Percentiles rank a stretch among this genome's conserved stretches.
phyloP scores from a whole-genome alignment of 2,797 vertebrate species.

The Cyprinella venusta region DNA sequence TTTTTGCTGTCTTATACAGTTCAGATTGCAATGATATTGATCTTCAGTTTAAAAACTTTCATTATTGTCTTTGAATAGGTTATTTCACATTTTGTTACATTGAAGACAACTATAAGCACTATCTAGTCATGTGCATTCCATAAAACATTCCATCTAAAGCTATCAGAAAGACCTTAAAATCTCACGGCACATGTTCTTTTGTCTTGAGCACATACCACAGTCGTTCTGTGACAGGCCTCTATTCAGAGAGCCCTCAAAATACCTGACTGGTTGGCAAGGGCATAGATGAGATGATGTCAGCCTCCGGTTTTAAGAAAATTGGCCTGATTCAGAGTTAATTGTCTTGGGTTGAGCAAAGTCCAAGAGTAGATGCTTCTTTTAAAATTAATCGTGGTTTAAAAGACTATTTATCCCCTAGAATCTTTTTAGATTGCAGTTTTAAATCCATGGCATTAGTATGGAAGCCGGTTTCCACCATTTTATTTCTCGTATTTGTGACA shows the following conservation, averaged over 20 bases:
- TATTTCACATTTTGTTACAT: constrained; percentile 41
- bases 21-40: constrained; percentile 63
- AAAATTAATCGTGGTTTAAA: constrained; percentile 51
- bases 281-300: constrained; percentile 70
- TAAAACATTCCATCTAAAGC: constrained; percentile 47
- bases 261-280: constrained; percentile 61
- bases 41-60: constrained; percentile 55
- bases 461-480: background rate
- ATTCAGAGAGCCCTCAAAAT: constrained; percentile 64
- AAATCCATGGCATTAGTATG: background rate
- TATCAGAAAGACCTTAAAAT: constrained; percentile 42
- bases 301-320: constrained; percentile 62
- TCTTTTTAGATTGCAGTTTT: constrained; percentile 6
- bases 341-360: constrained; percentile 54
- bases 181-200: constrained; percentile 32
- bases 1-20: constrained; percentile 60
- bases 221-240: constrained; percentile 59
- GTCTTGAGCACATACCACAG: constrained; percentile 47
- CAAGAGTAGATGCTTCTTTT: constrained; percentile 58
- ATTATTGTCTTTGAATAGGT: background rate
- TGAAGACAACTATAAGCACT: constrained; percentile 28
- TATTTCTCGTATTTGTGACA: too few species aligned
- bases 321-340: constrained; percentile 65
- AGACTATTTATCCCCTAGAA: constrained; percentile 13
- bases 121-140: constrained; percentile 13